A percentile compares a stretch with the other conserved stretches of the same genome.
Evolutionary conservation across 2,113 vertebrate genomes (phyloP).

Genomic region (Oenanthe oenanthe): DNA sequence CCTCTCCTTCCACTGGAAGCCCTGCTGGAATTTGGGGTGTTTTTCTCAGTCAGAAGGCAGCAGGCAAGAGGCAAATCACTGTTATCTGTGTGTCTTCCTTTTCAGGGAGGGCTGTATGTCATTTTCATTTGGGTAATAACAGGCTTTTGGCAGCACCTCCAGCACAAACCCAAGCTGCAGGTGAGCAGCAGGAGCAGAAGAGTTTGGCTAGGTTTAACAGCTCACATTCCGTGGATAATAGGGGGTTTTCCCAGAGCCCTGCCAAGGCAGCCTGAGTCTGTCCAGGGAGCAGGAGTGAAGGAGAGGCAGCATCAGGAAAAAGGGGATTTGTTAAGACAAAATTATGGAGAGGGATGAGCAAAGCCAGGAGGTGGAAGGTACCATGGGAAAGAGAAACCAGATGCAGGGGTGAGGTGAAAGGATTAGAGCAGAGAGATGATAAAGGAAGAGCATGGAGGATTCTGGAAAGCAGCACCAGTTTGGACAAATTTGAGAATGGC

Average conservation of each 20-base stretch:
- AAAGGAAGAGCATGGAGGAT: background rate
- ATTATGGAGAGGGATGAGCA: background rate
- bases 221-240: background rate
- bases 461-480: background rate
- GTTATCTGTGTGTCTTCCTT: conserved; percentile 39
- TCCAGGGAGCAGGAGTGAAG: background rate
- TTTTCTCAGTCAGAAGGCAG: conserved; percentile 33
- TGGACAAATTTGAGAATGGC: background rate
- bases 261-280: background rate
- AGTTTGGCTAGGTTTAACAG: conserved; percentile 29
- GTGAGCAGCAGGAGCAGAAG: conserved; percentile 29
- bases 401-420: background rate
- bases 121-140: conserved; percentile 62
- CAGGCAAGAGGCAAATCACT: conserved; percentile 57
- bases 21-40: background rate
- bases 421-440: background rate
- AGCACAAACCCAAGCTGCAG: conserved; percentile 16
- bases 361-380: background rate
- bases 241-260: background rate
- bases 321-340: background rate
- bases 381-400: background rate
- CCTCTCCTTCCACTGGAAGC: background rate
- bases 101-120: background rate
- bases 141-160: conserved; percentile 25
- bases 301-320: background rate